Evolutionary conservation across 2,113 vertebrate genomes (phyloP).

Genomic region (Rhodinocichla rosea): DNA sequence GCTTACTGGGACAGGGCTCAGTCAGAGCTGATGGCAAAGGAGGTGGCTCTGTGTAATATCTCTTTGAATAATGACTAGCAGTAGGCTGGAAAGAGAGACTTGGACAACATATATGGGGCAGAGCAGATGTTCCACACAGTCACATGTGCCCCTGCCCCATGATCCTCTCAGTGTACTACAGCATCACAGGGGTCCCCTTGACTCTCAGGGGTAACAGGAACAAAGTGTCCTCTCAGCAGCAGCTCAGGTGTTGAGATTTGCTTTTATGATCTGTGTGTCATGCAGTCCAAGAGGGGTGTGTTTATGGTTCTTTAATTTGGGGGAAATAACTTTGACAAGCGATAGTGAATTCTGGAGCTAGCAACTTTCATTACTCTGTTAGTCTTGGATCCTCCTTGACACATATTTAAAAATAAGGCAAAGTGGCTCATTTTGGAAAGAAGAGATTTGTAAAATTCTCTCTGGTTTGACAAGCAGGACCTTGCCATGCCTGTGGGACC

Average conservation of each 20-base stretch:
- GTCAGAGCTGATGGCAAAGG: background rate
- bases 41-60: background rate
- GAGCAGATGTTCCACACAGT: background rate
- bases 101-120: background rate
- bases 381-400: background rate
- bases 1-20: background rate
- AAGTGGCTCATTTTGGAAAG: background rate
- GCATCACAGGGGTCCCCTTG: background rate
- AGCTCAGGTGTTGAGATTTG: background rate
- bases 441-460: background rate
- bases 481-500: background rate
- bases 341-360: background rate
- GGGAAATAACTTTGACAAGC: background rate
- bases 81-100: background rate
- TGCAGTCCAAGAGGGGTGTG: background rate
- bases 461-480: background rate
- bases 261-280: background rate
- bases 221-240: background rate
- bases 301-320: background rate
- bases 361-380: background rate
- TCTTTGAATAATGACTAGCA: background rate
- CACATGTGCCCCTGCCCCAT: background rate
- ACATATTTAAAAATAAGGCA: background rate
- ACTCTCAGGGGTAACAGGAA: background rate
- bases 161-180: background rate